Conservation (phyloP, 2,113 vertebrate species). For the Alectura lathami region DNA sequence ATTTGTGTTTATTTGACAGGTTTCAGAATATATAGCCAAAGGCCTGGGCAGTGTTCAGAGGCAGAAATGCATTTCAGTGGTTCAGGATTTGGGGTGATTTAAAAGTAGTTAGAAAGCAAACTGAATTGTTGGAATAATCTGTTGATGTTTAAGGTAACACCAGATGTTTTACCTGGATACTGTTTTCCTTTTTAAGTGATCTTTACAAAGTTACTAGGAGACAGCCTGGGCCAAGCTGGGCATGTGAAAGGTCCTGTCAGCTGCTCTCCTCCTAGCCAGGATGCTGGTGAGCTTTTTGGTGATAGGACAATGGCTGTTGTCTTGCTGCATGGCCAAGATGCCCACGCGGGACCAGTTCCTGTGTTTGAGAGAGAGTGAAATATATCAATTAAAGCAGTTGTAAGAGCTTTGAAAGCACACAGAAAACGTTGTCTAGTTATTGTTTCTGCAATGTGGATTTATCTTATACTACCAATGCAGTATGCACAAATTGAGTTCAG, state of each 20-base stretch:
- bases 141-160: neutral
- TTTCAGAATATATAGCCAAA: neutral
- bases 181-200: neutral
- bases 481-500: neutral
- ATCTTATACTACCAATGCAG: neutral
- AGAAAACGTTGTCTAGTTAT: neutral
- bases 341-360: neutral
- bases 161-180: neutral
- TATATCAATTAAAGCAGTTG: neutral
- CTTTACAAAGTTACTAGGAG: neutral
- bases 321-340: neutral
- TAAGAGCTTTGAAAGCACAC: neutral
- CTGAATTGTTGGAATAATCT: neutral
- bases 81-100: neutral
- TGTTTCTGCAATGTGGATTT: neutral
- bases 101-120: neutral
- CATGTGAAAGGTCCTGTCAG: too few relatives aligned
- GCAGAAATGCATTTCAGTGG: neutral
- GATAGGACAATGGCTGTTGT: neutral
- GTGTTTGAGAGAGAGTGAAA: neutral
- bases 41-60: neutral
- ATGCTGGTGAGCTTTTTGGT: rapidly evolving
- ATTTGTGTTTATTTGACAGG: neutral
- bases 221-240: too few relatives aligned
- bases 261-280: neutral